Conservation (phyloP, 2,113 vertebrate genomes). For the Pagrus major region DNA sequence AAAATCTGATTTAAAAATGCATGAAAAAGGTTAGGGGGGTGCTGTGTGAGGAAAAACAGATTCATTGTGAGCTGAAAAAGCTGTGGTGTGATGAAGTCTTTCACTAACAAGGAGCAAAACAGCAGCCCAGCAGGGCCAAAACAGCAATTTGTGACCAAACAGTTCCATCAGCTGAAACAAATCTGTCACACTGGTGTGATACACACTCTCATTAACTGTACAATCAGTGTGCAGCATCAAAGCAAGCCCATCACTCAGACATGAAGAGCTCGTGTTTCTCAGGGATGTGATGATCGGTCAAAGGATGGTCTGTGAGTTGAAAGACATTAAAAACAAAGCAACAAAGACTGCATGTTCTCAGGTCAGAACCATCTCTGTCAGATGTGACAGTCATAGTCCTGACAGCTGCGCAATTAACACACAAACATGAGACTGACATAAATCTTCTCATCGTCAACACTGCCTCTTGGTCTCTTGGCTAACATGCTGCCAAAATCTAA, state of each 20-base stretch:
- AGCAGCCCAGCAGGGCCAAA: background rate
- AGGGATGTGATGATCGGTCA: background rate
- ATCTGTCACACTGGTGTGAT: background rate
- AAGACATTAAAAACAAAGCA: background rate
- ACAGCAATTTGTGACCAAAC: slow-evolving; percentile 12
- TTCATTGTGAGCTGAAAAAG: background rate
- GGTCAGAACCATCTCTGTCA: background rate
- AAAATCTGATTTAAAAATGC: slow-evolving; percentile 46
- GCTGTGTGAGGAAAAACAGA: slow-evolving; percentile 6
- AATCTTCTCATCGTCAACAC: background rate
- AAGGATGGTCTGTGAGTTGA: background rate
- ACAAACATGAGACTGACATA: background rate
- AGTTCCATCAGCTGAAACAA: slow-evolving; percentile 5
- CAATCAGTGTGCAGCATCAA: background rate
- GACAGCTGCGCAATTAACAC: background rate
- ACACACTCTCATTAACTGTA: background rate
- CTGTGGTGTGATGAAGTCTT: slow-evolving; percentile 2
- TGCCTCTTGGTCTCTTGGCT: too few relatives aligned
- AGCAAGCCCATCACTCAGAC: background rate
- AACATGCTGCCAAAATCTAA: too few relatives aligned
- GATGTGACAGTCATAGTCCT: background rate
- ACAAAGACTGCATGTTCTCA: background rate
- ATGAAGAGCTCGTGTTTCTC: background rate
- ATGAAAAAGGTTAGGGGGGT: background rate
- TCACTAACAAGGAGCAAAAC: background rate